Conservation (phyloP, 2,888 invertebrate genomes). For the Pachycephus smyrnensis region DNA sequence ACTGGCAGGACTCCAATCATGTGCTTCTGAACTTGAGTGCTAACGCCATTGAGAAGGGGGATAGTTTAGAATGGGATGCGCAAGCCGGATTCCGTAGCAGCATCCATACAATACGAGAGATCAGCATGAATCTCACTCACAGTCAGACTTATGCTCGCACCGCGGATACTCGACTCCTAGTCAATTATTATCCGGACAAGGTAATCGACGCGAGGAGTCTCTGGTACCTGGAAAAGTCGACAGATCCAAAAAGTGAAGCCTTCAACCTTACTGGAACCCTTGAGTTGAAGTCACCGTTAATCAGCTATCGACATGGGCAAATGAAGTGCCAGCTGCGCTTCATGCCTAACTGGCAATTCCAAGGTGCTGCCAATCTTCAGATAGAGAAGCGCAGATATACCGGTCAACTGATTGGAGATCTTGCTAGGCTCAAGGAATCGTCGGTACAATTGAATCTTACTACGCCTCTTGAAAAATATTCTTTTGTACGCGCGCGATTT, state of each 20-base stretch:
- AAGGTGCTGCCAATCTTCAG: conserved; percentile 78
- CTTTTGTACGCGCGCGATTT: conserved; percentile 75
- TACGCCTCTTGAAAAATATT: conserved; percentile 77
- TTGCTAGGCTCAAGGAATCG: conserved; percentile 79
- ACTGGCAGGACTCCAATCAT: conserved; percentile 74
- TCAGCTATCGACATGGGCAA: conserved; percentile 75
- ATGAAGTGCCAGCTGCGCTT: conserved; percentile 76
- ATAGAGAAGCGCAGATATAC: conserved; percentile 79
- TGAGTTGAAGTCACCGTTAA: conserved; percentile 75
- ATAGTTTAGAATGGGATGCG: conserved; percentile 69
- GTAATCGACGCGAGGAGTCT: conserved; percentile 77
- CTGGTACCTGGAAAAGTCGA: conserved; percentile 73
- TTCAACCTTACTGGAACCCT: conserved; percentile 77
- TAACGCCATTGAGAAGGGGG: conserved; percentile 61
- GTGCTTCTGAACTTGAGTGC: conserved; percentile 71
- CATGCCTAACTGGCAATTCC: conserved; percentile 74
- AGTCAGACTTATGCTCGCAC: conserved; percentile 67
- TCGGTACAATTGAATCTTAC: conserved; percentile 82
- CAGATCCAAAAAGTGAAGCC: conserved; percentile 67
- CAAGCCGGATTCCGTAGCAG: conserved; percentile 70
- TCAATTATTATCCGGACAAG: conserved; percentile 77
- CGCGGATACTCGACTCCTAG: conserved; percentile 66
- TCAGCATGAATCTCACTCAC: conserved; percentile 71
- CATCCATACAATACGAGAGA: conserved; percentile 71
- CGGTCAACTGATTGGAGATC: conserved; percentile 72